phyloP scores from a whole-genome alignment of 2,888 invertebrate genomes.

The Eupithecia abbreviata region DNA sequence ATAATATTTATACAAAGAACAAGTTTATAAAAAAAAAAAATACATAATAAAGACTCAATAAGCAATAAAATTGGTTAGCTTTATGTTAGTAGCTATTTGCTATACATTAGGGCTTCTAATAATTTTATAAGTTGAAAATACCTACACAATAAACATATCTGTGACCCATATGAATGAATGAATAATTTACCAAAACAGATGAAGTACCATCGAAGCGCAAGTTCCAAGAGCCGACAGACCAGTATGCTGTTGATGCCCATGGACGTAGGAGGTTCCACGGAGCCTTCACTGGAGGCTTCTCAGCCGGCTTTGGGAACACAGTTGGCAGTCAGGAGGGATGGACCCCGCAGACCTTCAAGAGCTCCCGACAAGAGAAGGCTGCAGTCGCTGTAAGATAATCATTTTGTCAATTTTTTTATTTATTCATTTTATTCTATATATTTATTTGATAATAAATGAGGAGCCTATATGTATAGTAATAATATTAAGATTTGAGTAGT shows the following conservation, averaged over 20 bases:
- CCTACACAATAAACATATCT: too few relatives aligned
- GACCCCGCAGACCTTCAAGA: constrained; percentile 88
- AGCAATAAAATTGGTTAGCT: too few relatives aligned
- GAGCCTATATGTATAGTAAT: neutral
- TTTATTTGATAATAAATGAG: neutral
- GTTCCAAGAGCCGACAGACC: constrained; percentile 88
- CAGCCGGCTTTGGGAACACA: constrained; percentile 98
- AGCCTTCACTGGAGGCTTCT: constrained; percentile 98
- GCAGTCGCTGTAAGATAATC: constrained; percentile 58
- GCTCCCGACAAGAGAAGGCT: constrained; percentile 89
- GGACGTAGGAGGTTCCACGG: constrained; percentile 98
- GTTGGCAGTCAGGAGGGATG: constrained; percentile 98
- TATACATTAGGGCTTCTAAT: too few relatives aligned
- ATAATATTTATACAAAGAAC: neutral
- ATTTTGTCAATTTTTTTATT: too few relatives aligned
- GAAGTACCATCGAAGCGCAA: constrained; percentile 91
- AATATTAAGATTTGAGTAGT: neutral
- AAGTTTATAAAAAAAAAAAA: too few relatives aligned
- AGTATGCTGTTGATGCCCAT: constrained; percentile 94
- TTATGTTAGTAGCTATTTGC: too few relatives aligned
- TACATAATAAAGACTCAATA: too few relatives aligned
- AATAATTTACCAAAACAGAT: constrained; percentile 79
- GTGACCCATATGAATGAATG: too few relatives aligned
- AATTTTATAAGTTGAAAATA: too few relatives aligned
- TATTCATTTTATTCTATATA: too few relatives aligned